Conservation (phyloP, 1,140 invertebrate species). For the Eciton burchellii region DNA sequence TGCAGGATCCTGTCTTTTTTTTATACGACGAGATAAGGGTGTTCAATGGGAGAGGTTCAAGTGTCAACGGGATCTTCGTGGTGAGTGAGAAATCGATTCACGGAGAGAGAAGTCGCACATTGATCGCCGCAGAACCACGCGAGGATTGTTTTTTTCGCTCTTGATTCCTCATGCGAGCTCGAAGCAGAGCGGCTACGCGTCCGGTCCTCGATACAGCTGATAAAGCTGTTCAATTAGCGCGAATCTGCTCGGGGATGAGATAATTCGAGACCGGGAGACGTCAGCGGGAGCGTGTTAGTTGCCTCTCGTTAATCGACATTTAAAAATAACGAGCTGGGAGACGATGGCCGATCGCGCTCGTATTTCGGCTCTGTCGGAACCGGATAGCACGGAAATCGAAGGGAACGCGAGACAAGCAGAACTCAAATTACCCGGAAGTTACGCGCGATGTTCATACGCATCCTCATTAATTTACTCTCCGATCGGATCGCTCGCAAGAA, state of each 20-base stretch:
- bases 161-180: background rate
- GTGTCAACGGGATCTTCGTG: slow-evolving; percentile 32
- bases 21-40: slow-evolving; percentile 35
- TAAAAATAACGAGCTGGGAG: slow-evolving; percentile 68
- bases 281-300: background rate
- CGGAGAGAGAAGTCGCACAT: slow-evolving; percentile 4
- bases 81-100: background rate
- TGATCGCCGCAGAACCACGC: background rate
- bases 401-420: slow-evolving; percentile 57
- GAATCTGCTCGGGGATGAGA: slow-evolving; percentile 16
- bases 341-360: slow-evolving; percentile 38
- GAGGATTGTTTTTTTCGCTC: slow-evolving; percentile 3
- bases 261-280: slow-evolving; percentile 61
- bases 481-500: slow-evolving; percentile 2
- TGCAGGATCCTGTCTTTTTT: slow-evolving; percentile 11
- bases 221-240: slow-evolving; percentile 64
- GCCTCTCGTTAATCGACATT: slow-evolving; percentile 68
- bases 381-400: slow-evolving; percentile 51
- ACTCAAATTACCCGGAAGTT: slow-evolving; percentile 60
- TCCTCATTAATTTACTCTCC: slow-evolving; percentile 34
- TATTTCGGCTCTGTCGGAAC: slow-evolving; percentile 47
- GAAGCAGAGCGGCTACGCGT: background rate
- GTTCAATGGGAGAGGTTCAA: slow-evolving; percentile 32
- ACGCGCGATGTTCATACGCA: background rate
- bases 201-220: background rate